Conservation (phyloP, 2,113 vertebrate genomes). For the Arothron firmamentum region DNA sequence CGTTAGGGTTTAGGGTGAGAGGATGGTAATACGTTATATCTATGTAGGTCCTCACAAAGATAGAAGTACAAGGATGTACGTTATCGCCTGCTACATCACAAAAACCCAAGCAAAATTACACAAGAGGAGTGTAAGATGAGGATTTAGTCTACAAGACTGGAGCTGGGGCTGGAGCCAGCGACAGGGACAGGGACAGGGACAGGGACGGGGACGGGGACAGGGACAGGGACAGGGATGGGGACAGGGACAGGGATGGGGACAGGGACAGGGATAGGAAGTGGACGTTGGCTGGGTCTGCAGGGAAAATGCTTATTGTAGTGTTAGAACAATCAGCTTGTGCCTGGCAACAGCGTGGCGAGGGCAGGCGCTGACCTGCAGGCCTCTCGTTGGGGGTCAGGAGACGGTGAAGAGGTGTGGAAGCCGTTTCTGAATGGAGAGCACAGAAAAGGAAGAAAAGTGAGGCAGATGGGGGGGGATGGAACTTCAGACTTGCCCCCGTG, state of each 20-base stretch:
- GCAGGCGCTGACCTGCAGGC: conserved; percentile 58
- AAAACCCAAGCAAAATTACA: too few species aligned
- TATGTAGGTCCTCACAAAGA: too few species aligned
- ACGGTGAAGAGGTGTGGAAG: conserved; percentile 21
- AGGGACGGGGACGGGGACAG: not conserved
- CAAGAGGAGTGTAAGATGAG: too few species aligned
- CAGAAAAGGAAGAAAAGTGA: conserved; percentile 27
- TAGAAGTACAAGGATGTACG: not conserved
- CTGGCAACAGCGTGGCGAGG: conserved; percentile 43
- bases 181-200: not conserved
- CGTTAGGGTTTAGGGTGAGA: too few species aligned
- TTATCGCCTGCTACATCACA: too few species aligned
- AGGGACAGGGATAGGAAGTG: not conserved
- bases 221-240: too few species aligned
- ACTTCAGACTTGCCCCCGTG: conserved; percentile 27
- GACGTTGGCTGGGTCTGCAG: conserved; percentile 25
- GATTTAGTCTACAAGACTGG: too few species aligned
- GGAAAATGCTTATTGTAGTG: conserved; percentile 49
- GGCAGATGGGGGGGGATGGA: conserved; percentile 1
- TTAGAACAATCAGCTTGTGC: conserved; percentile 56
- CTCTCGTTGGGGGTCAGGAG: conserved; percentile 48
- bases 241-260: too few species aligned
- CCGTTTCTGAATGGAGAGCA: conserved; percentile 35
- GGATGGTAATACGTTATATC: too few species aligned
- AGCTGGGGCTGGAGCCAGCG: conserved; percentile 4